Base-by-base conservation (phyloP, 2,888 invertebrate species). In the Hirtodrosophila alboralis region DNA sequence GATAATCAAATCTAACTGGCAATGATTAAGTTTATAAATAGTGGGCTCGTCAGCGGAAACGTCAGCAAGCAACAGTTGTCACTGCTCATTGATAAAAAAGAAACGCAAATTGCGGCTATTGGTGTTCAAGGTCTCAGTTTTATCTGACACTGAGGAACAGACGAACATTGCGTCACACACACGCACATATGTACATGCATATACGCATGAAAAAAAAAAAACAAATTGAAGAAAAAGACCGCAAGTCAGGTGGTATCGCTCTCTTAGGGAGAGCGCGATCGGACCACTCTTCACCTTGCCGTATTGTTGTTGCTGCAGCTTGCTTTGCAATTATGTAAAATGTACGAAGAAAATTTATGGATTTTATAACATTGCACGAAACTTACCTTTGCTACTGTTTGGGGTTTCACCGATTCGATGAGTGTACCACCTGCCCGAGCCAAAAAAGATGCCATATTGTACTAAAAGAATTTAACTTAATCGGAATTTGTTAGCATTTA, bases 391-490 rank as follows among this genome's bases (percentile, higher is more conserved):
- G 93, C 90, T 69, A 94, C 93, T 91, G 93, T 93, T 91, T 93
- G 94, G 66, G 94, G 91, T 83, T 93, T 91, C 76, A 95, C 90
- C 89, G 92, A 92, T 92, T 95, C 95, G 58, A 93, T 93, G 86
- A 95, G 91, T 41, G 66, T 47, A 90, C 93, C 92, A 88, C 94
- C 91, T 80, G 94, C 93, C 89, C 96, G 94, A 88, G 94, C 93
- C 91, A 96, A 93, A 91, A 96, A 92, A 88, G 94, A 94, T 92
- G 95, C 95, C 95, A 95, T 95, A 92, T 78, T 63, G 14, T 43
- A 60, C 73, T 75, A 53, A 37, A 69, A 65, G 56, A 12, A 47
- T 27, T 31, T 0, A 34, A 64, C 56, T 44, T 48, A 27, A 49
- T 13, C 37, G 44, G 10, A 60, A 52, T 53, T 52, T 65, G 49